Percentiles rank a stretch among this genome's conserved stretches.
Conservation (phyloP, 2,888 invertebrate species). For the Quadroppia sp. region DNA sequence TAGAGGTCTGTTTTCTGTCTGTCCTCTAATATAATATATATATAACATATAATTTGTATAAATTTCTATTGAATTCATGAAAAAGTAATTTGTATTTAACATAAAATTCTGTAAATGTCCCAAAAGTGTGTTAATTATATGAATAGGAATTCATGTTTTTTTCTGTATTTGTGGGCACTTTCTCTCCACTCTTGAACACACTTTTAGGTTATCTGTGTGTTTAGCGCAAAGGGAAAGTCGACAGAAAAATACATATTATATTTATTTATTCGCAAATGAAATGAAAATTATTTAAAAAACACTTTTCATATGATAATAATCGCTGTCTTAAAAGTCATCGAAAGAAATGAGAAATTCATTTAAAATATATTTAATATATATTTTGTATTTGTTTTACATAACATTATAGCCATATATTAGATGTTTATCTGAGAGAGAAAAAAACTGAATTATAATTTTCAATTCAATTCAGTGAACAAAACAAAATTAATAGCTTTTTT, state of each 20-base stretch:
- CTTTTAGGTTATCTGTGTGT: neutral
- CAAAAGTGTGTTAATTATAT: conserved; percentile 1
- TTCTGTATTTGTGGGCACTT: neutral
- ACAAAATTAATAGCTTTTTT: neutral
- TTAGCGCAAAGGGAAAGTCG: neutral
- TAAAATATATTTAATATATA: neutral
- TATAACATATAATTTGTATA: too few species aligned
- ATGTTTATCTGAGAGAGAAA: neutral
- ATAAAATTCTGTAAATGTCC: neutral
- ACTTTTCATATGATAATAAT: neutral
- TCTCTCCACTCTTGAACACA: neutral
- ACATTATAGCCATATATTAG: too few species aligned
- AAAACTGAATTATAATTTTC: neutral
- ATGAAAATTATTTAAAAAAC: neutral
- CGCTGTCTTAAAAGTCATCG: too few species aligned
- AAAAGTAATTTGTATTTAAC: neutral
- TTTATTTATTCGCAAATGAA: neutral
- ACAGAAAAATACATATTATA: neutral
- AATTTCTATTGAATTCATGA: too few species aligned
- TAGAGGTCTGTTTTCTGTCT: conserved; percentile 25
- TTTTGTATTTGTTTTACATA: too few species aligned
- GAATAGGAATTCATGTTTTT: neutral
- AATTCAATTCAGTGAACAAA: neutral
- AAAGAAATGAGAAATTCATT: too few species aligned
- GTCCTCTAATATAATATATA: neutral